A percentile compares a stretch with the other conserved stretches of the same genome.
Conservation (phyloP, 1,140 invertebrate genomes). For the Probaryconus sp. region DNA sequence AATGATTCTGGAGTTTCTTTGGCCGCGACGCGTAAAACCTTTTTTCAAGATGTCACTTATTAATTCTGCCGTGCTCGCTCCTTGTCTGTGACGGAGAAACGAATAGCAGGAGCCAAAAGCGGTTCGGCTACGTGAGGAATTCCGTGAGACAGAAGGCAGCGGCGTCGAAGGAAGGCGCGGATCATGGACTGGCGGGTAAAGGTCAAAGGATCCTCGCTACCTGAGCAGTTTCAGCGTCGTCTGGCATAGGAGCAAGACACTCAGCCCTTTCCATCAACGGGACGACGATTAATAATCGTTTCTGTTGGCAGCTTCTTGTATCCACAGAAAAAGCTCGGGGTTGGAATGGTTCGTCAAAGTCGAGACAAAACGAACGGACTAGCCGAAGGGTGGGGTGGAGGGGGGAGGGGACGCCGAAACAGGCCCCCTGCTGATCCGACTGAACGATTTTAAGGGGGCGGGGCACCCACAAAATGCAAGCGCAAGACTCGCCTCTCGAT, state of each 20-base stretch:
- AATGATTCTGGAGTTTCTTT: constrained; percentile 51
- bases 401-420: no score
- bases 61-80: constrained; percentile 73
- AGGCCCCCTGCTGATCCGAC: constrained; percentile 66
- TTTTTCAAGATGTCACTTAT: constrained; percentile 77
- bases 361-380: constrained; percentile 59
- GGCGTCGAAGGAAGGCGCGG: constrained; percentile 48
- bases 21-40: constrained; percentile 70
- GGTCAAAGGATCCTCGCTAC: constrained; percentile 74
- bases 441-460: constrained; percentile 64
- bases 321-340: constrained; percentile 37
- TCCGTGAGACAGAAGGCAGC: constrained; percentile 63
- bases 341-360: constrained; percentile 63
- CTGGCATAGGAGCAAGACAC: constrained; percentile 49
- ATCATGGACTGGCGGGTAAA: constrained; percentile 68
- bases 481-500: constrained; percentile 26
- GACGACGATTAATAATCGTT: constrained; percentile 70
- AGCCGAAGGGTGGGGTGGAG: no score
- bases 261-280: constrained; percentile 61
- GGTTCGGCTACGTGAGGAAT: constrained; percentile 62
- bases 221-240: constrained; percentile 64
- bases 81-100: constrained; percentile 62
- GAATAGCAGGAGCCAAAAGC: constrained; percentile 66
- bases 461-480: constrained; percentile 33
- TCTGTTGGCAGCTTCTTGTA: constrained; percentile 37